phyloP scores from a whole-genome alignment of 2,113 vertebrate genomes.

The Crocuta crocuta region DNA sequence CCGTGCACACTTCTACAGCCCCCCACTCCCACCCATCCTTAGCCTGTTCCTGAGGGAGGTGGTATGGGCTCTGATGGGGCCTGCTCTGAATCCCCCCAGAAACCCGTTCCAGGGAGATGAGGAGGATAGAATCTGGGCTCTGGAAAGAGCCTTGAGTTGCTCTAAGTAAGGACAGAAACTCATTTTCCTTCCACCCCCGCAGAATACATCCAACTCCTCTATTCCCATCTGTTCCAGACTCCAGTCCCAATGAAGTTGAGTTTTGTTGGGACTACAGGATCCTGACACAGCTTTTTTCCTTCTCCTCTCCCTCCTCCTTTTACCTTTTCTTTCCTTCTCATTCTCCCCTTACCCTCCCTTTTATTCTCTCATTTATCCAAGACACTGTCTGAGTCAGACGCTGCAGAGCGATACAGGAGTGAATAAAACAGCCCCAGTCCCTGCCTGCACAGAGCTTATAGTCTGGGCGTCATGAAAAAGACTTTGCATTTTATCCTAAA shows the following conservation, averaged over 20 bases:
- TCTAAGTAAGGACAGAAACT: neutral
- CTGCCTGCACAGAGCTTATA: neutral
- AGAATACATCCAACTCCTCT: neutral
- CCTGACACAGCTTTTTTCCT: neutral
- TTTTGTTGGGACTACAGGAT: neutral
- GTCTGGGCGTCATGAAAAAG: neutral
- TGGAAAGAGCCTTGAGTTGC: neutral
- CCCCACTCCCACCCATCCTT: neutral
- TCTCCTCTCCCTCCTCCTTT: neutral
- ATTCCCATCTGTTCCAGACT: neutral
- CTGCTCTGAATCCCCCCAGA: neutral
- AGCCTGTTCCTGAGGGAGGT: neutral
- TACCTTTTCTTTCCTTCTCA: neutral
- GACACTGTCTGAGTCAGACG: neutral
- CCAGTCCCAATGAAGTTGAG: neutral
- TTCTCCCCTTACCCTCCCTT: neutral
- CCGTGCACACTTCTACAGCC: neutral
- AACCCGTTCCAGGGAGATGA: neutral
- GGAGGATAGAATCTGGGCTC: neutral
- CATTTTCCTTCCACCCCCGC: neutral
- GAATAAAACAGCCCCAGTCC: neutral
- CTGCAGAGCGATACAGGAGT: neutral
- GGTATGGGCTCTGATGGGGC: neutral
- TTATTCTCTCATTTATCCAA: neutral
- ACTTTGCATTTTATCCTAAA: neutral